phyloP scores from a whole-genome alignment of 2,113 vertebrate genomes.

The Sakesphorus luctuosus region DNA sequence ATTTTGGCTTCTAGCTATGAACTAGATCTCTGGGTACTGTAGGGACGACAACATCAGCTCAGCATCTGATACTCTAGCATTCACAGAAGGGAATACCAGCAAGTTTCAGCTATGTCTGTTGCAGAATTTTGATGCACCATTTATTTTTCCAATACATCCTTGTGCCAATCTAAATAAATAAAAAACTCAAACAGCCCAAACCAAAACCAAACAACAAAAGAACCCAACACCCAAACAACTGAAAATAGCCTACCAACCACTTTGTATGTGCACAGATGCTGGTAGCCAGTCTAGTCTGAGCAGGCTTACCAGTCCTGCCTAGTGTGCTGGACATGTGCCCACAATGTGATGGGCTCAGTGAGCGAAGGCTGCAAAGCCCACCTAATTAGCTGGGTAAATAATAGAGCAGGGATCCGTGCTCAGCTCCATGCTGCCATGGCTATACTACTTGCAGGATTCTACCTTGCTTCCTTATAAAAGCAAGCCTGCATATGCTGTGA shows the following conservation, averaged over 20 bases:
- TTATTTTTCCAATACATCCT: not conserved
- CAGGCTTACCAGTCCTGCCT: not conserved
- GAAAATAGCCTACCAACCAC: not conserved
- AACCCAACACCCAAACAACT: not conserved
- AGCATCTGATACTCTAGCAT: not conserved
- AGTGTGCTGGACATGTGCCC: not conserved
- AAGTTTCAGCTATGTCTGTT: not conserved
- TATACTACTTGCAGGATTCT: not conserved
- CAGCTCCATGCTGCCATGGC: not conserved
- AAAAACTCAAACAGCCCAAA: not conserved
- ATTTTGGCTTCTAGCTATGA: not conserved
- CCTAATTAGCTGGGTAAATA: not conserved
- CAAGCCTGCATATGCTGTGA: fast-evolving
- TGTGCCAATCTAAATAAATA: not conserved
- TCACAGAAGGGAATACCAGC: not conserved
- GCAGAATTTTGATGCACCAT: not conserved
- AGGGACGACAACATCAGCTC: not conserved
- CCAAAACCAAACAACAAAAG: not conserved
- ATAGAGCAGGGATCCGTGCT: not conserved
- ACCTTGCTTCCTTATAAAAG: not conserved
- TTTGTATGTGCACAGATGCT: not conserved
- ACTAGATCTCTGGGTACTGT: not conserved
- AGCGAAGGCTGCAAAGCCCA: not conserved
- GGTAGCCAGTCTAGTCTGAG: not conserved
- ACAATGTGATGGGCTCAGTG: fast-evolving